phyloP scores from a whole-genome alignment of 2,888 invertebrate species.

The Noctua fimbriata region DNA sequence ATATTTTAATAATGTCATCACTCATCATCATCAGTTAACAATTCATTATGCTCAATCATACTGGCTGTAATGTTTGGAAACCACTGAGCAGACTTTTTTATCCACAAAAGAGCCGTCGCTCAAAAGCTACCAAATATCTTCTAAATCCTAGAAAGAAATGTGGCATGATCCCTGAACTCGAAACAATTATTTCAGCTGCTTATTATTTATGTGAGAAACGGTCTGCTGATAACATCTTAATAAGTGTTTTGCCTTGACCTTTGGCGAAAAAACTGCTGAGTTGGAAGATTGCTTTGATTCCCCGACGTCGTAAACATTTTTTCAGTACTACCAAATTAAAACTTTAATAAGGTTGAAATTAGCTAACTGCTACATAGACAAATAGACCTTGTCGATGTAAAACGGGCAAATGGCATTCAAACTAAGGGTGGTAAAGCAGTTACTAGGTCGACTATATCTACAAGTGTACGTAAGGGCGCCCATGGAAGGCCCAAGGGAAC shows the following conservation, averaged over 20 bases:
- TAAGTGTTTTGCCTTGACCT: background rate
- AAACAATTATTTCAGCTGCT: background rate
- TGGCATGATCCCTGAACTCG: conserved; percentile 3
- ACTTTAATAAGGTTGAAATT: background rate
- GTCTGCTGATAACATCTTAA: background rate
- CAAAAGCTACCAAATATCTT: background rate
- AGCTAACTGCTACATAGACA: background rate
- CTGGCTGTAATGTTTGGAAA: conserved; percentile 12
- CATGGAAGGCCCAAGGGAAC: background rate
- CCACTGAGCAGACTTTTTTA: background rate
- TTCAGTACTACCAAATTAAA: background rate
- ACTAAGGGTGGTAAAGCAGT: background rate
- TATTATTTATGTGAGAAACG: conserved; percentile 7
- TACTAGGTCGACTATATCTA: background rate
- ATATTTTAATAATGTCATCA: conserved; percentile 36
- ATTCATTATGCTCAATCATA: background rate
- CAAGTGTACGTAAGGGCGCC: background rate
- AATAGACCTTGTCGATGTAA: background rate
- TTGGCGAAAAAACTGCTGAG: background rate
- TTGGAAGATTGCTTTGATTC: conserved; percentile 8
- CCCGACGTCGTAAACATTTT: background rate
- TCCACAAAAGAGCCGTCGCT: background rate
- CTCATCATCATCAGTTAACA: conserved; percentile 21
- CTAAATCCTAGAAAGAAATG: background rate
- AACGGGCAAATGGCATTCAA: conserved; percentile 8